A percentile compares a stretch with the other conserved stretches of the same genome.
These are phyloP conservation scores for Brachionus asplanchnoidis DNA, from an alignment of 1,140 invertebrate genomes.

Conservation along the genomic window DNA sequence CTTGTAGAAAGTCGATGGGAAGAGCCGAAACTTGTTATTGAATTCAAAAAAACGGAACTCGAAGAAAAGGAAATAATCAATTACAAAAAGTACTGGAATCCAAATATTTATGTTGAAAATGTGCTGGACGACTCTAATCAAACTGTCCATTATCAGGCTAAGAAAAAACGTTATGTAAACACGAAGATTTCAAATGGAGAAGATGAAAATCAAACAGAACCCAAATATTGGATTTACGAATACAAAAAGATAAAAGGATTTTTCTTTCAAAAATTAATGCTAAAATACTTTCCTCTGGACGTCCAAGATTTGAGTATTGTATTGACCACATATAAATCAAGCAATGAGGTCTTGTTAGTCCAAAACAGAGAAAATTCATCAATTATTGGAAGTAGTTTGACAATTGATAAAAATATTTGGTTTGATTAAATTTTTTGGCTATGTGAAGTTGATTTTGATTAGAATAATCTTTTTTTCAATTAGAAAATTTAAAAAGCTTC, in stretches of 20 bases:
- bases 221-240: neutral
- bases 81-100: constrained; percentile 14
- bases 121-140: constrained; percentile 18
- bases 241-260: neutral
- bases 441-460: too few relatives aligned
- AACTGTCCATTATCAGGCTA: neutral
- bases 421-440: neutral
- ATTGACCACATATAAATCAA: constrained; percentile 36
- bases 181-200: neutral
- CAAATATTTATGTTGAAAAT: constrained; percentile 43
- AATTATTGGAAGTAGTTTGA: constrained; percentile 33
- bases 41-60: neutral
- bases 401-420: constrained; percentile 41
- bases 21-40: neutral
- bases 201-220: neutral
- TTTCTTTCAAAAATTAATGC: neutral
- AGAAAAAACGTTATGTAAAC: neutral
- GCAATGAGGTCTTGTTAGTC: constrained; percentile 15
- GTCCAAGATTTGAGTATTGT: constrained; percentile 41
- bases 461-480: too few relatives aligned
- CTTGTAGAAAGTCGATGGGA: constrained; percentile 36
- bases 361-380: constrained; percentile 23
- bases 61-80: neutral
- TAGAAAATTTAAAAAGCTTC: too few relatives aligned
- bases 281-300: neutral